Evolutionary conservation across 2,113 vertebrate genomes (phyloP).

Genomic region (Naja naja): DNA sequence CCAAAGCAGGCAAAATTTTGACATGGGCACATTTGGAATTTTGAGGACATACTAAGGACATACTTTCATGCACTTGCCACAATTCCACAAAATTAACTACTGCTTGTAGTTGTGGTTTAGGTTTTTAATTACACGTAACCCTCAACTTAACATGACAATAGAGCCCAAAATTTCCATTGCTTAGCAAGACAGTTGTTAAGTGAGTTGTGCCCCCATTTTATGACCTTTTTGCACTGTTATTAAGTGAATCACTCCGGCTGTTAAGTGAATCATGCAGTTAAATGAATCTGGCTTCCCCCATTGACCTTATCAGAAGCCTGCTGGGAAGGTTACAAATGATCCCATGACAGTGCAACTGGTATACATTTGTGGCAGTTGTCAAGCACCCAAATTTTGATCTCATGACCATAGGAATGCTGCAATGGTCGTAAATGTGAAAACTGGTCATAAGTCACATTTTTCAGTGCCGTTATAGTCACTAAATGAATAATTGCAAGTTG

Average conservation of each 20-base stretch:
- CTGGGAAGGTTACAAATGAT: background rate
- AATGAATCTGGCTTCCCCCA: background rate
- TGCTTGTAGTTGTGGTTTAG: background rate
- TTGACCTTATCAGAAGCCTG: background rate
- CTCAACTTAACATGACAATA: background rate
- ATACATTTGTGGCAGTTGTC: background rate
- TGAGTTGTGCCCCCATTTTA: background rate
- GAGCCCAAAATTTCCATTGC: background rate
- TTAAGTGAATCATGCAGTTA: background rate
- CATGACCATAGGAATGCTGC: background rate
- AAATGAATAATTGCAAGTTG: background rate
- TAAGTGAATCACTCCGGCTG: background rate
- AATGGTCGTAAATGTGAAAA: background rate
- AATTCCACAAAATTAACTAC: background rate
- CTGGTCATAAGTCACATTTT: background rate
- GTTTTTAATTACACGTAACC: background rate
- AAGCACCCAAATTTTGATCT: background rate
- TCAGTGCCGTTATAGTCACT: background rate
- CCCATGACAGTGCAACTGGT: background rate
- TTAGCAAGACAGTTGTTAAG: background rate
- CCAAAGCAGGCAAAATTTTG: background rate
- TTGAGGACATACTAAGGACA: background rate
- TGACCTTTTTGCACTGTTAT: background rate
- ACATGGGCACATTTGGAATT: background rate
- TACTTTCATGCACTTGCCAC: background rate